phyloP scores from a whole-genome alignment of 2,888 invertebrate genomes.

The Watsonalla cultraria region DNA sequence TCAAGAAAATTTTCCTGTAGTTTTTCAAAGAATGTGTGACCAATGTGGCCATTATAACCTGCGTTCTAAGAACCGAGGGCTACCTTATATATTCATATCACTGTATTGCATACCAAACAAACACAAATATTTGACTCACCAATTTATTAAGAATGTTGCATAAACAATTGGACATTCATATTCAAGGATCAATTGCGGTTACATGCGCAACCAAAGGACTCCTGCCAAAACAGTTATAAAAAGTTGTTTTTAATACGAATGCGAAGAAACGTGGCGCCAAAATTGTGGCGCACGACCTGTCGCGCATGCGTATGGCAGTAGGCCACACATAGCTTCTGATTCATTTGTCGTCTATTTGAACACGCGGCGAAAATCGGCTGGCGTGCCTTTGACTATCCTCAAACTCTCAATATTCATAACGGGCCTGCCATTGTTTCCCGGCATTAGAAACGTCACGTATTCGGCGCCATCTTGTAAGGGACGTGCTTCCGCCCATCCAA shows the following conservation, averaged over 20 bases:
- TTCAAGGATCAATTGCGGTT: neutral
- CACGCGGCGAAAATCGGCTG: constrained; percentile 53
- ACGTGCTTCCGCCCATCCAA: constrained; percentile 61
- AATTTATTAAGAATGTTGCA: constrained; percentile 14
- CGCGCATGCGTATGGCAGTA: constrained; percentile 41
- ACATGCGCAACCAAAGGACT: constrained; percentile 16
- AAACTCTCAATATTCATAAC: constrained; percentile 72
- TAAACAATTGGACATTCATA: constrained; percentile 1
- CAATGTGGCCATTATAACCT: neutral
- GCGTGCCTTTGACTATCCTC: constrained; percentile 50
- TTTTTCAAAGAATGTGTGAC: neutral
- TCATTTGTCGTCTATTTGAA: constrained; percentile 33
- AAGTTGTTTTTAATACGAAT: constrained; percentile 42
- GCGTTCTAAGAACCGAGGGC: neutral
- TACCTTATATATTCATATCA: neutral
- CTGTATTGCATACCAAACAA: constrained; percentile 23
- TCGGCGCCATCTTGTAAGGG: constrained; percentile 66
- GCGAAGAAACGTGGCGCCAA: constrained; percentile 41
- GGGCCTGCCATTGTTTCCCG: constrained; percentile 66
- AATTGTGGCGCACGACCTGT: constrained; percentile 19
- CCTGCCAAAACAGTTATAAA: constrained; percentile 27
- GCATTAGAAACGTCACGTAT: constrained; percentile 66
- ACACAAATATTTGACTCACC: constrained; percentile 30
- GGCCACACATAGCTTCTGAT: constrained; percentile 43
- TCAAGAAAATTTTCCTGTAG: neutral